Percentiles rank a stretch among this genome's conserved stretches.
phyloP scores from a whole-genome alignment of 92 coral and sea anemone genomes.

The Meandrina meandrites region DNA sequence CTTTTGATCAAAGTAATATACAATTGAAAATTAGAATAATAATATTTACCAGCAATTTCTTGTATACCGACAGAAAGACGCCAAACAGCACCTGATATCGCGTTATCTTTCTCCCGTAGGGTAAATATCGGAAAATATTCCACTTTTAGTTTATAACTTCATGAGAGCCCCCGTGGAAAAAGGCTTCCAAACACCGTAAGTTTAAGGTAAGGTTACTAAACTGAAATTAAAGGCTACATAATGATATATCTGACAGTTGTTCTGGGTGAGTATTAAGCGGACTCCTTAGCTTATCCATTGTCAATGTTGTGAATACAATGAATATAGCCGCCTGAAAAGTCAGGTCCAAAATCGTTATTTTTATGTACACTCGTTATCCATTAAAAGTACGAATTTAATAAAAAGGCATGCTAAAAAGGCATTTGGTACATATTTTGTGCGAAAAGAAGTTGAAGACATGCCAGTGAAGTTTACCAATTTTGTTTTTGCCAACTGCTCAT shows the following conservation, averaged over 20 bases:
- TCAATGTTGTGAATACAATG: background rate
- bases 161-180: background rate
- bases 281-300: background rate
- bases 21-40: background rate
- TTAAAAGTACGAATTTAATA: no score
- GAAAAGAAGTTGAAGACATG: no score
- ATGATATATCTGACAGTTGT: background rate
- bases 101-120: constrained; percentile 8
- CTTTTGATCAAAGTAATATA: background rate
- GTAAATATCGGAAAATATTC: constrained; percentile 9
- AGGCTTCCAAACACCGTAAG: background rate
- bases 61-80: background rate
- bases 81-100: background rate
- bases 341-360: background rate
- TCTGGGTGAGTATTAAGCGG: background rate
- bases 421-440: no score
- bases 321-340: background rate
- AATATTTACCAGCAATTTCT: background rate
- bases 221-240: background rate
- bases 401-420: background rate
- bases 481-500: no score
- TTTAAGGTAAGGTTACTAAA: background rate
- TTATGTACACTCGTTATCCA: background rate
- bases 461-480: no score
- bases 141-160: background rate